Percentiles rank a stretch among this genome's conserved stretches.
These are phyloP conservation scores for Kuschelorhynchus macadamiae DNA, from an alignment of 2,888 invertebrate genomes.

Conservation along the genomic window DNA sequence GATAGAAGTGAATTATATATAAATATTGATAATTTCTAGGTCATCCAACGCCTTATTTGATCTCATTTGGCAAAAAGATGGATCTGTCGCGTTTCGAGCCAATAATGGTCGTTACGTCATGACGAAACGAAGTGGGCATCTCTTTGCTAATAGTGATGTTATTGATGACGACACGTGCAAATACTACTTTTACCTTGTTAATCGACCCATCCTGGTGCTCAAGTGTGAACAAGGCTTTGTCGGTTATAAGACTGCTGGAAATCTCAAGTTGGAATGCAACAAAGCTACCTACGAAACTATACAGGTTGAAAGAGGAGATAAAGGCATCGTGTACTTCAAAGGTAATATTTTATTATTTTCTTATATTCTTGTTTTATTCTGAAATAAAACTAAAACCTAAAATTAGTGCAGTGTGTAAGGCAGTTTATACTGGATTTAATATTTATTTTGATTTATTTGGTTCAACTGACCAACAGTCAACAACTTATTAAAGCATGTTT, in stretches of 20 bases:
- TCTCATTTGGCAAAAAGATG: conserved; percentile 92
- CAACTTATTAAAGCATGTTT: no score
- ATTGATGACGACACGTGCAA: conserved; percentile 85
- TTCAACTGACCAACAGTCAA: no score
- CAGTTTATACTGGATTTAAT: no score
- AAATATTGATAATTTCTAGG: no score
- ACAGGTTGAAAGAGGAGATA: conserved; percentile 89
- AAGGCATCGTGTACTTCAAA: conserved; percentile 92
- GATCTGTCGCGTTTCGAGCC: conserved; percentile 92
- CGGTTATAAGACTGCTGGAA: conserved; percentile 85
- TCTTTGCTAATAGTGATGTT: conserved; percentile 88
- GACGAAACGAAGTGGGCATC: conserved; percentile 92
- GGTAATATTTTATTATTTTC: conserved; percentile 71
- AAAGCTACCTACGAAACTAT: conserved; percentile 96
- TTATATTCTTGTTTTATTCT: no score
- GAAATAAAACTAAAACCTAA: no score
- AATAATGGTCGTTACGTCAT: conserved; percentile 95
- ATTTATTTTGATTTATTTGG: no score
- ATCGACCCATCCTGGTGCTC: conserved; percentile 92
- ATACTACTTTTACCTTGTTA: conserved; percentile 94
- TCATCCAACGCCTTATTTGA: conserved; percentile 95
- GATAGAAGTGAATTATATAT: no score
- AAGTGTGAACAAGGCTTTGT: conserved; percentile 97
- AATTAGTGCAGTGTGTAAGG: no score
- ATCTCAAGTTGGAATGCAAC: conserved; percentile 92